Conservation (phyloP, 2,113 vertebrate genomes). For the Spheniscus mendiculus region DNA sequence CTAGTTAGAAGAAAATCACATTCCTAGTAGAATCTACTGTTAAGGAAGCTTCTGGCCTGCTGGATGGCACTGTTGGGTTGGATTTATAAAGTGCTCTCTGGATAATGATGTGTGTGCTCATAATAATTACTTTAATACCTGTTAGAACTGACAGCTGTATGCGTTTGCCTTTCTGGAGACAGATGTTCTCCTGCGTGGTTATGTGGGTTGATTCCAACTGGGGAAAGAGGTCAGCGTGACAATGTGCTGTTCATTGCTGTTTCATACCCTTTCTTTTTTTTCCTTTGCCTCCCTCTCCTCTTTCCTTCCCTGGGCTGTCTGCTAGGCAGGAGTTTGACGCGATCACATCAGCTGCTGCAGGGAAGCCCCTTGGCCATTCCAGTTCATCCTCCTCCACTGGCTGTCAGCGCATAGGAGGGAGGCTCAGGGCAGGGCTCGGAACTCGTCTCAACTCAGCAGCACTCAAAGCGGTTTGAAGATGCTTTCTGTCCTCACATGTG, state of each 20-base stretch:
- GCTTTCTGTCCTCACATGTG: not conserved
- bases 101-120: slow-evolving; percentile 8
- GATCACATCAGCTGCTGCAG: slow-evolving; percentile 2
- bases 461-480: not conserved
- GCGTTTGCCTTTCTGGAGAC: not conserved
- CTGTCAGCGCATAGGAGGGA: not conserved
- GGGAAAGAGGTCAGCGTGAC: not conserved
- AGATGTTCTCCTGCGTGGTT: slow-evolving; percentile 14
- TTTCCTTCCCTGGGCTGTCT: not conserved
- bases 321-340: not conserved
- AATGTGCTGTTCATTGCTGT: not conserved
- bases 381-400: not conserved
- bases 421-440: not conserved
- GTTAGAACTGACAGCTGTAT: slow-evolving; percentile 20
- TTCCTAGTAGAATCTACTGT: slow-evolving; percentile 28
- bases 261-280: not conserved
- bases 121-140: slow-evolving; percentile 22
- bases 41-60: not conserved
- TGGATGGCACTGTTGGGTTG: not conserved
- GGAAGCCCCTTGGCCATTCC: slow-evolving; percentile 40
- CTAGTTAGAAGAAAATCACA: slow-evolving; percentile 25
- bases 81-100: slow-evolving; percentile 27
- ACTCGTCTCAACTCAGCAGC: not conserved
- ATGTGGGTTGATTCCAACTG: not conserved
- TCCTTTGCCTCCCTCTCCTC: not conserved